phyloP scores from a whole-genome alignment of 2,113 vertebrate genomes.

The Nematolebias whitei region DNA sequence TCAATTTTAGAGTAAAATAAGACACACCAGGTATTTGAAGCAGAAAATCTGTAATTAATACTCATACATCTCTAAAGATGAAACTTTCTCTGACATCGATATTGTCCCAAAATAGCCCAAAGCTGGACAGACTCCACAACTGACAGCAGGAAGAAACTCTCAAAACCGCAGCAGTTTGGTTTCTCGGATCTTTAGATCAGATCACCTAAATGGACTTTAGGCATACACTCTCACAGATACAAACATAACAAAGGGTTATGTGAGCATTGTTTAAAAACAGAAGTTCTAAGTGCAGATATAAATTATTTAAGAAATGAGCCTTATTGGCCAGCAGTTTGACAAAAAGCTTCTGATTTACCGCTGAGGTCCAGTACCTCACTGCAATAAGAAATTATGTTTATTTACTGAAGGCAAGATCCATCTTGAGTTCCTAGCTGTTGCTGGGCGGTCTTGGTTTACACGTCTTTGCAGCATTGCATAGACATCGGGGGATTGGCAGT shows the following conservation, averaged over 20 bases:
- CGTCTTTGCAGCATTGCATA: no score
- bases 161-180: slow-evolving; percentile 16
- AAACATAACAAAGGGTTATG: no score
- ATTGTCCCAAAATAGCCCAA: slow-evolving; percentile 58
- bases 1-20: slow-evolving; percentile 45
- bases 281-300: slow-evolving; percentile 13
- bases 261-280: not conserved
- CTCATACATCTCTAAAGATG: slow-evolving; percentile 36
- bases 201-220: slow-evolving; percentile 10
- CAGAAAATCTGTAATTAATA: slow-evolving; percentile 36
- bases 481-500: no score
- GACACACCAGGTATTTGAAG: slow-evolving; percentile 42
- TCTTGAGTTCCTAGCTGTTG: no score
- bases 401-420: no score
- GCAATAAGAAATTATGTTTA: no score
- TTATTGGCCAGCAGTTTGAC: slow-evolving; percentile 16
- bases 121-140: slow-evolving; percentile 43
- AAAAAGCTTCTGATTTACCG: slow-evolving; percentile 7
- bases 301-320: slow-evolving; percentile 39
- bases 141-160: slow-evolving; percentile 25
- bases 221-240: not conserved
- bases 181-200: not conserved
- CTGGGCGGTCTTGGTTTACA: no score
- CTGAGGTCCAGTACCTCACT: not conserved
- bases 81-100: slow-evolving; percentile 49